Evolutionary conservation across 2,797 vertebrate genomes (phyloP), one percentile per base, ranked within the genome.

Genomic region (Acipenser transmontanus): DNA sequence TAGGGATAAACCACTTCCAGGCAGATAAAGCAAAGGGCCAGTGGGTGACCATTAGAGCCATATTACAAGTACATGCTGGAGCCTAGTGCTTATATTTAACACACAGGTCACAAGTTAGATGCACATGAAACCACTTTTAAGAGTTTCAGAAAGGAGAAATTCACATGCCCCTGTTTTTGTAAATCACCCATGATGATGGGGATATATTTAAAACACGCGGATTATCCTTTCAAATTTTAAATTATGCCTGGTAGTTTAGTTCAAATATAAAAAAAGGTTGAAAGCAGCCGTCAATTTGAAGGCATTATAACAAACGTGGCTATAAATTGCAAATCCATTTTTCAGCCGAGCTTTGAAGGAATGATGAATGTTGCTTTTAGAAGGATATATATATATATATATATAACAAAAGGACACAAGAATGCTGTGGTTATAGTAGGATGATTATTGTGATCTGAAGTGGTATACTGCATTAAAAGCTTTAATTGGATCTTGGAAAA

Each of bases 281-380:
- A 77, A 82, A 78, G 65, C 62, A 69, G 54, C 66, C 69, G 72
- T 77, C 80, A 67, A 69, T 77, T 66, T 76, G 71, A 76, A 66
- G 64, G 56, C 73, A 78, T 74, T 71, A 69, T 83, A 80, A 84
- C 82, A 79, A 76, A 74, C 80, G 77, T 72, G 72, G 52, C 60
- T 64, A 60, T 63, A 63, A 50, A 61, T 64, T 62, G 52, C 49
- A 67, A 66, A 59, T 65, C 62, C 67, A 59, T 48, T 47, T 49
- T 62, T 62, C 54, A 50, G 62, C 62, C 54, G 57, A 50, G 52
- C 67, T 68, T 17, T 34, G 34, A 47, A 64, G 59, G 34, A 17
- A 11, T 13, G 67, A 34, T 34, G 47, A 59, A 63, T 20, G 17
- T 48, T 17, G 47, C 48, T 50, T 47, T 50, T 61, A 61, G 17